A percentile compares a stretch with the other conserved stretches of the same genome.
Conservation (phyloP, 2,797 vertebrate species). For the Tangara arthus region DNA sequence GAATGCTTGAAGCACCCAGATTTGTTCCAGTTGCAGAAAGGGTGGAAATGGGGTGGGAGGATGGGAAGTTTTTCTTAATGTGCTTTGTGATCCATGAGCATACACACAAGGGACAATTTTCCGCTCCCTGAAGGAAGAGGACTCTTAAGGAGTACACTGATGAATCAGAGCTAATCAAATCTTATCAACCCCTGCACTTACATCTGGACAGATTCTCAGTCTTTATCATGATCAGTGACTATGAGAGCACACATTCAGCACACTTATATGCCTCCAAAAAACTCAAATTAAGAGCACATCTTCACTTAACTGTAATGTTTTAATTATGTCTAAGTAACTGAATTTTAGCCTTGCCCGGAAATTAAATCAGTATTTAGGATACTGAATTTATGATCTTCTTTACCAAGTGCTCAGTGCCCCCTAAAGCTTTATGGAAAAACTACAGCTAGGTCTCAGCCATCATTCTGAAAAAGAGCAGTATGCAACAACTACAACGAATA, state of each 20-base stretch:
- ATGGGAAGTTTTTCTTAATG: not conserved
- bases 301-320: not conserved
- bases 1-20: not conserved
- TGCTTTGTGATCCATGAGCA: not conserved
- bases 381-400: not conserved
- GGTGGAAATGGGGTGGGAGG: not conserved
- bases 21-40: not conserved
- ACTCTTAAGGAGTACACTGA: not conserved
- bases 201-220: not conserved
- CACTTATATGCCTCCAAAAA: not conserved
- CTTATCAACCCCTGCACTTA: not conserved
- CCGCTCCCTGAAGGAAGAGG: not conserved
- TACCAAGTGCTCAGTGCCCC: not conserved
- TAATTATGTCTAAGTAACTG: not conserved
- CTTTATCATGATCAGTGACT: not conserved
- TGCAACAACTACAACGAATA: fast-evolving
- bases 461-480: not conserved
- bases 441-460: not conserved
- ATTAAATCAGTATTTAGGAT: not conserved
- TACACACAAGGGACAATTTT: not conserved
- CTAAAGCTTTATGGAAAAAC: constrained; percentile 1
- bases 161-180: not conserved
- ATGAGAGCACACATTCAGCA: not conserved
- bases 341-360: not conserved
- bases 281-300: not conserved